Base-by-base conservation (phyloP, 2,113 vertebrate genomes). In the Anoplopoma fimbria region DNA sequence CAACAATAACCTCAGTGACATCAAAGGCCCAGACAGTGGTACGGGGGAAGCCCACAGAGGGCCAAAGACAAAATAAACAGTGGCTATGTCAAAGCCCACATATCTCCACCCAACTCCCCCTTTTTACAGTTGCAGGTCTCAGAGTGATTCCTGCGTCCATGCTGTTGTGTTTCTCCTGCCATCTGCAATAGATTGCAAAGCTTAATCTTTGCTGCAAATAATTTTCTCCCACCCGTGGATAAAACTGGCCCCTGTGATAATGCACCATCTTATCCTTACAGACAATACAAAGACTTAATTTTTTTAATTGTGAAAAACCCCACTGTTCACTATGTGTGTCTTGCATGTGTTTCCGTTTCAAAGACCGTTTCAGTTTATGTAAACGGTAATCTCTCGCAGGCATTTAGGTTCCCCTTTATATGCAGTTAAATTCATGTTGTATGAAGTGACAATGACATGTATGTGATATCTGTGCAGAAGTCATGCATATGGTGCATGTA, bases 1-100 rank as follows among this genome's bases (percentile, higher is more conserved):
- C 88, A 89, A 95, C 93, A 95, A 94, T 93, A 93, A 95, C 91
- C 93, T 93, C 84, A 81, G 88, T 93, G 84, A 91, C 91, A 94
- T 94, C 92, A 94, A 94, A 94, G 92, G 89, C 83, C 87, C 90
- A 93, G 93, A 89, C 91, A 92, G 87, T 82, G 87, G 88, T 86
- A 86, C 85, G 84, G 88, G 77, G 83, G 90, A 88, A 92, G 93
- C 88, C 92, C 91, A 84, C 87, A 68, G 88, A 93, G 91, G 92
- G 87, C 79, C 81, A 34, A 29, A 87, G 90, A 86, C 85, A 82
- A 88, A 93, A 93, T 87, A 94, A 94, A 94, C 84, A 82, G 77
- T 74, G 84, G 83, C 65, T 74, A 83, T 73, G 85, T 88, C 75
- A 88, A 81, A 89, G 84, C 87, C 73, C 84, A 81, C 70, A 57